Conservation (phyloP, 2,797 vertebrate genomes). For the Helicolenus hilgendorfi region DNA sequence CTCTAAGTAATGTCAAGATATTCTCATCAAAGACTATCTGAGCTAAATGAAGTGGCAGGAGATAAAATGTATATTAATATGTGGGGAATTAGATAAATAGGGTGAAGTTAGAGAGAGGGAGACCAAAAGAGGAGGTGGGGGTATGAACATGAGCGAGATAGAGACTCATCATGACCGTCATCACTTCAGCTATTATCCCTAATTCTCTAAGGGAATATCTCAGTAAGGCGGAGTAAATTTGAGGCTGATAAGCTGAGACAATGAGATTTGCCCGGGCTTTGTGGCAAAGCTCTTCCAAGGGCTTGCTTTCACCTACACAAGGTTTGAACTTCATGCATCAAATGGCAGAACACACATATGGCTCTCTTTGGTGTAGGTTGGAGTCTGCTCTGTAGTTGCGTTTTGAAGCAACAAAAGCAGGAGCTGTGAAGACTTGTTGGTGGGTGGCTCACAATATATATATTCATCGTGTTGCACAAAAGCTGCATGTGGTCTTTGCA, state of each 20-base stretch:
- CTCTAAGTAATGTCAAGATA: conserved; percentile 43
- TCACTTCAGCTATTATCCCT: conserved; percentile 81
- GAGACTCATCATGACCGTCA: conserved; percentile 79
- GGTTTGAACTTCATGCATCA: conserved; percentile 63
- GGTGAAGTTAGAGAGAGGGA: conserved; percentile 46
- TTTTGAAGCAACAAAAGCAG: background rate
- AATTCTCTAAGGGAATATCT: conserved; percentile 84
- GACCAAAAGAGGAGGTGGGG: conserved; percentile 8
- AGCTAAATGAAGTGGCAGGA: conserved; percentile 71
- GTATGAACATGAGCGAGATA: conserved; percentile 65
- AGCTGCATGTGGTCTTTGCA: conserved; percentile 2
- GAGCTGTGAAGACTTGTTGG: conserved; percentile 12
- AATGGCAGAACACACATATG: conserved; percentile 29
- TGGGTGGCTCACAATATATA: conserved; percentile 5
- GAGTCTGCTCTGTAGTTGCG: conserved; percentile 26
- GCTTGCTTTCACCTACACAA: conserved; percentile 66
- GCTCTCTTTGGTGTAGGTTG: conserved; percentile 1
- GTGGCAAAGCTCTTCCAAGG: conserved; percentile 76
- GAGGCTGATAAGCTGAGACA: conserved; percentile 82
- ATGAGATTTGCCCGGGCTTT: conserved; percentile 75
- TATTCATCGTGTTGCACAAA: background rate
- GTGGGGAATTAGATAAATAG: conserved; percentile 75
- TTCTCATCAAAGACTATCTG: conserved; percentile 60
- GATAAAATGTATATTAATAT: conserved; percentile 80
- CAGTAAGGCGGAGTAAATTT: conserved; percentile 78